Conservation (phyloP, 2,113 vertebrate species). For the Vanacampus margaritifer region DNA sequence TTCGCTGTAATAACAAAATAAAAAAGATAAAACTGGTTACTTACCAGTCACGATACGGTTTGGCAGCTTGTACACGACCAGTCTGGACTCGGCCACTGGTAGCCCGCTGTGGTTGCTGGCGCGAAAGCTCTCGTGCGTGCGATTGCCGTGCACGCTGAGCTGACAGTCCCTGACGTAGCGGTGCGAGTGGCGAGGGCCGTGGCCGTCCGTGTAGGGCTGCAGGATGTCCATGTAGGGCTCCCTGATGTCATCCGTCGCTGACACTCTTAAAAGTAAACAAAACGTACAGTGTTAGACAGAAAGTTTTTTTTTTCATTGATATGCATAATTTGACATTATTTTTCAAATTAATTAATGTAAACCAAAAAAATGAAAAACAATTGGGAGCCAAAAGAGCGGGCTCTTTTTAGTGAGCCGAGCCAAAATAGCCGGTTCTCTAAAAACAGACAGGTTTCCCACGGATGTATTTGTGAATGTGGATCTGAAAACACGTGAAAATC, state of each 20-base stretch:
- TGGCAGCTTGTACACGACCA: conserved; percentile 25
- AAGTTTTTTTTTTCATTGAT: too few relatives aligned
- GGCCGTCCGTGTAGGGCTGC: conserved; percentile 69
- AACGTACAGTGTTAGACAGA: too few relatives aligned
- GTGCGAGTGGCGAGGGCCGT: conserved; percentile 73
- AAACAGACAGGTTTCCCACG: too few relatives aligned
- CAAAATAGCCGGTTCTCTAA: too few relatives aligned
- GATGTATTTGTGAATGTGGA: too few relatives aligned
- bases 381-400: too few relatives aligned
- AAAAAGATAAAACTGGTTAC: neutral
- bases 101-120: conserved; percentile 16
- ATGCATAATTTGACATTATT: too few relatives aligned
- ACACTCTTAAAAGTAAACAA: conserved; percentile 16
- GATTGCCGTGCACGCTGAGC: conserved; percentile 61
- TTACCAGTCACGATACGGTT: neutral
- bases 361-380: too few relatives aligned
- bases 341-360: too few relatives aligned
- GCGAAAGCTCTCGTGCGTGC: conserved; percentile 77
- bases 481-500: too few relatives aligned
- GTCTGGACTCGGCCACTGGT: conserved; percentile 67
- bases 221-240: conserved; percentile 77
- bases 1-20: too few relatives aligned
- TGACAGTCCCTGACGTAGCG: conserved; percentile 79
- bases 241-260: conserved; percentile 67
- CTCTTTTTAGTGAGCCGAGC: too few relatives aligned